Evolutionary conservation across 1,140 invertebrate genomes (phyloP).

Genomic region (Plectrocnemia conspersa): DNA sequence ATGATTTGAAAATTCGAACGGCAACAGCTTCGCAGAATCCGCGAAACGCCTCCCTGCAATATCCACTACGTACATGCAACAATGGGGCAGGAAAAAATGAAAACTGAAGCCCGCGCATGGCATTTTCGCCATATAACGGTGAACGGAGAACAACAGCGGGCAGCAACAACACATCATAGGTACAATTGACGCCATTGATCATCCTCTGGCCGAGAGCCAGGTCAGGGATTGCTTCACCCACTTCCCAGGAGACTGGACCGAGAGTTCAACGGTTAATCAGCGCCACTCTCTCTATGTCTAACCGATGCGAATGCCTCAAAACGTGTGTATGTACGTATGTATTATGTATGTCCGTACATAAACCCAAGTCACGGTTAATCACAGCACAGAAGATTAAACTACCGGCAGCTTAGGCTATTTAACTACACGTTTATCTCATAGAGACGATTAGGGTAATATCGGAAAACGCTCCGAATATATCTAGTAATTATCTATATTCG

Average conservation of each 20-base stretch:
- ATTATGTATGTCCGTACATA: too few species aligned
- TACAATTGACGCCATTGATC: slow-evolving; percentile 23
- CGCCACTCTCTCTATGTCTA: slow-evolving; percentile 12
- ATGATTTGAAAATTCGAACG: slow-evolving; percentile 7
- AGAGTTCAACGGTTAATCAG: slow-evolving; percentile 27
- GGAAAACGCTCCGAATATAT: too few species aligned
- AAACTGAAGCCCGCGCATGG: neutral
- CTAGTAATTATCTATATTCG: too few species aligned
- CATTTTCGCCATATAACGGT: slow-evolving; percentile 18
- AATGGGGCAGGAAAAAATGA: slow-evolving; percentile 2
- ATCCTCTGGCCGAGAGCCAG: slow-evolving; percentile 20
- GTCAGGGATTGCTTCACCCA: slow-evolving; percentile 24
- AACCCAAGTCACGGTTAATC: too few species aligned
- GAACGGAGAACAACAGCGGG: neutral
- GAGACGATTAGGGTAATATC: too few species aligned
- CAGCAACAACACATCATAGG: slow-evolving; percentile 5
- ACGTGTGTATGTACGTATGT: too few species aligned
- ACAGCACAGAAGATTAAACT: too few species aligned
- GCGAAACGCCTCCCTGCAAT: neutral
- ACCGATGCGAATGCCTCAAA: neutral
- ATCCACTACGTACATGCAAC: slow-evolving; percentile 1
- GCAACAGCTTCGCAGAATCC: slow-evolving; percentile 5
- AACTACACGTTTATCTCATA: too few species aligned
- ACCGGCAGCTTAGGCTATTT: too few species aligned
- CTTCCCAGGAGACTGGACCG: slow-evolving; percentile 22